Evolutionary conservation across 2,888 invertebrate genomes (phyloP).

Genomic region (Diadromus collaris): DNA sequence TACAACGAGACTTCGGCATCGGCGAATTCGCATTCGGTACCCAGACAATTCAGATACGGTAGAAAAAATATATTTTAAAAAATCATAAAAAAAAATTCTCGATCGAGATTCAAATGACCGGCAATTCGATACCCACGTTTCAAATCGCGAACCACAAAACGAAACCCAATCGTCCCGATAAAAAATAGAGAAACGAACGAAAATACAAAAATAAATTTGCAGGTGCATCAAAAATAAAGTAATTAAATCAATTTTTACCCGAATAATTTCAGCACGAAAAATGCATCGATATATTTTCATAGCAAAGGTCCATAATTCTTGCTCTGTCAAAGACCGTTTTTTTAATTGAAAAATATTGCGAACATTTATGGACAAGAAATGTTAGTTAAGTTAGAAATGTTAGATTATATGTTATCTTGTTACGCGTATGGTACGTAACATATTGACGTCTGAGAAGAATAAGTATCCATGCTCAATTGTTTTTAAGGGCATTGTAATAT

Average conservation of each 20-base stretch:
- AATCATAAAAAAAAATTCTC: background rate
- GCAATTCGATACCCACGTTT: constrained; percentile 2
- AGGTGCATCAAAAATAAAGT: background rate
- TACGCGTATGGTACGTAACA: background rate
- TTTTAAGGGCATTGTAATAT: background rate
- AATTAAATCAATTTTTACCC: too few relatives aligned
- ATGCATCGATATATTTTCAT: background rate
- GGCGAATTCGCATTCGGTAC: constrained; percentile 51
- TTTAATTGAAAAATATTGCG: too few relatives aligned
- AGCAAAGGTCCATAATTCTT: too few relatives aligned
- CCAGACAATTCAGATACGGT: constrained; percentile 27
- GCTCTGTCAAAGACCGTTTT: too few relatives aligned
- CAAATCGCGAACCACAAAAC: background rate
- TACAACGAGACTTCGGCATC: constrained; percentile 63
- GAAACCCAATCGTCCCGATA: background rate
- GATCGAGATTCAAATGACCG: constrained; percentile 17
- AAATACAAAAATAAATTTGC: background rate
- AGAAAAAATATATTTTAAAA: constrained; percentile 14
- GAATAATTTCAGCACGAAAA: too few relatives aligned
- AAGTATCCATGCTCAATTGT: background rate
- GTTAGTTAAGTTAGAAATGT: too few relatives aligned
- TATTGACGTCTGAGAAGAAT: background rate
- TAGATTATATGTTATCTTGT: too few relatives aligned
- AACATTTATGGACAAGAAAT: too few relatives aligned
- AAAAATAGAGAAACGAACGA: constrained; percentile 14